A percentile compares a stretch with the other conserved stretches of the same genome.
phyloP scores from a whole-genome alignment of 2,113 vertebrate genomes.

The Globicephala melas region DNA sequence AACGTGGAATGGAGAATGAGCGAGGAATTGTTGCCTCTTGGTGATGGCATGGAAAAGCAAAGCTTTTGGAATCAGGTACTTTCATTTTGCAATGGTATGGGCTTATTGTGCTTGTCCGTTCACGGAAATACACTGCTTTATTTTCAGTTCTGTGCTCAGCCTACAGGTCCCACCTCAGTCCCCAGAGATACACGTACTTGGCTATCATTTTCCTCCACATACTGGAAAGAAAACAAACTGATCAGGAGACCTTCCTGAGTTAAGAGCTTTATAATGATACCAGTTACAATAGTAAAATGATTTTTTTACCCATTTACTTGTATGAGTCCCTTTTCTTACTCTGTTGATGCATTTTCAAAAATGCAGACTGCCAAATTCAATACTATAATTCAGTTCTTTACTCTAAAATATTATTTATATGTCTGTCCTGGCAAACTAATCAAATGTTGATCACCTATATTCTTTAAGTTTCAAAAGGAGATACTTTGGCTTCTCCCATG shows the following conservation, averaged over 20 bases:
- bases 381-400: background rate
- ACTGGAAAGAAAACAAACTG: background rate
- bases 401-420: background rate
- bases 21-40: background rate
- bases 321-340: background rate
- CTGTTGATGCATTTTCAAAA: background rate
- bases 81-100: background rate
- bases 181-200: background rate
- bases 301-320: background rate
- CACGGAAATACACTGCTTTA: background rate
- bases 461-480: background rate
- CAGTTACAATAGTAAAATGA: background rate
- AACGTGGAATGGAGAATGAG: background rate
- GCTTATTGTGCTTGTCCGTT: background rate
- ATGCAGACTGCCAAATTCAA: background rate
- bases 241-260: background rate
- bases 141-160: background rate
- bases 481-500: background rate
- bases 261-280: background rate
- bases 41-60: background rate
- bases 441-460: background rate
- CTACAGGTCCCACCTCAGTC: background rate
- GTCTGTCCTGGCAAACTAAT: background rate
- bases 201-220: background rate
- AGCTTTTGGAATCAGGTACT: background rate